Conservation (phyloP, 1,140 invertebrate species). For the Drosophila kurseongensis region DNA sequence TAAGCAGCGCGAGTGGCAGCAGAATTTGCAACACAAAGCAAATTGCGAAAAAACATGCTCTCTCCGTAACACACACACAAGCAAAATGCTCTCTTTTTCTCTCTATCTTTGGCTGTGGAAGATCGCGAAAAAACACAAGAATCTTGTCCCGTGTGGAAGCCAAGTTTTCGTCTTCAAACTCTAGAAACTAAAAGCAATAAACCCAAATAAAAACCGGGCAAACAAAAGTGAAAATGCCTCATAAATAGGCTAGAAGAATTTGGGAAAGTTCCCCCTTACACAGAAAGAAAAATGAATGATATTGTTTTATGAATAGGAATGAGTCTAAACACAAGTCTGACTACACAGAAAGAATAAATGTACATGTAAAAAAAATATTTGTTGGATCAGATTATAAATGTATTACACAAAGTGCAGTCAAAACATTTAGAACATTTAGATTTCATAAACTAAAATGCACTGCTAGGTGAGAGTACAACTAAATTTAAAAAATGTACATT, state of each 20-base stretch:
- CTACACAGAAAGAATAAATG: too few relatives aligned
- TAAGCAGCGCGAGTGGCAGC: conserved; percentile 66
- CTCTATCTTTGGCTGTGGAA: conserved; percentile 44
- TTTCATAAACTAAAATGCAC: neutral
- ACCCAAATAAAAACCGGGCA: conserved; percentile 11
- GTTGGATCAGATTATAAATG: too few relatives aligned
- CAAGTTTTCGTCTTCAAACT: conserved; percentile 48
- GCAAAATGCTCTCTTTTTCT: conserved; percentile 20
- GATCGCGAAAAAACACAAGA: conserved; percentile 62
- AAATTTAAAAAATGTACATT: neutral
- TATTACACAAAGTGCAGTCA: too few relatives aligned
- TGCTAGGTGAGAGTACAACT: neutral
- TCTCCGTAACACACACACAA: conserved; percentile 28
- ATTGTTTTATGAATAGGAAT: neutral
- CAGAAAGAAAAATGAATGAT: neutral
- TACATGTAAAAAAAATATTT: too few relatives aligned
- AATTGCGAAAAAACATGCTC: conserved; percentile 71
- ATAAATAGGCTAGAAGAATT: conserved; percentile 45
- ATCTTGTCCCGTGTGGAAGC: conserved; percentile 65
- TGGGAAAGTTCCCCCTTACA: conserved; percentile 11
- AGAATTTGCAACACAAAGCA: conserved; percentile 81
- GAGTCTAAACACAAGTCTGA: too few relatives aligned
- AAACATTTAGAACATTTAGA: too few relatives aligned
- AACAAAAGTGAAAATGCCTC: conserved; percentile 66
- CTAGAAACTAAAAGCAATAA: conserved; percentile 13